phyloP scores from a whole-genome alignment of 2,113 vertebrate species.

The Philantomba maxwellii region DNA sequence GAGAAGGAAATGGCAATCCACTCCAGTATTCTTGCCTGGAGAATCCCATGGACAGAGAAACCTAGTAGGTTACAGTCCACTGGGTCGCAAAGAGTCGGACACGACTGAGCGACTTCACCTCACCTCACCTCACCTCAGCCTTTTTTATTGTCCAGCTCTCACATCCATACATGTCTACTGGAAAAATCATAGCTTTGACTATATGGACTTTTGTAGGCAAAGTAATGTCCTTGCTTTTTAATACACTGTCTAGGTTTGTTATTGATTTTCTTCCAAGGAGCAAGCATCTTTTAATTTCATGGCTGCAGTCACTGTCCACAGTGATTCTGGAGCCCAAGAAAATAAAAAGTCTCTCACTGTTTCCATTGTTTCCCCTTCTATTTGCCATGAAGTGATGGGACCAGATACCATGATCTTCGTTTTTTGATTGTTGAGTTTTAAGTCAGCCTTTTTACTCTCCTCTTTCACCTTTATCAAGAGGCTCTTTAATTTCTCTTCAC shows the following conservation, averaged over 20 bases:
- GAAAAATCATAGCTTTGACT: background rate
- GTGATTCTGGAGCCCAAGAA: background rate
- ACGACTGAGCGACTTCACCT: no score
- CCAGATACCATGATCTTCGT: fast-evolving
- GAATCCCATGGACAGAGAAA: no score
- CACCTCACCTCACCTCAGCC: no score
- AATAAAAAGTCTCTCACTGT: background rate
- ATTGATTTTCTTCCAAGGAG: background rate
- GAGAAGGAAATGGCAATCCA: no score
- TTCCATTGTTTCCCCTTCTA: background rate
- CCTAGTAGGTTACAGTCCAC: no score
- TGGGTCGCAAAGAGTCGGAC: no score
- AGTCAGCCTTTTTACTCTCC: background rate
- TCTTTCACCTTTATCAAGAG: background rate
- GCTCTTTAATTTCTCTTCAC: background rate
- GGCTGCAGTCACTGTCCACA: background rate
- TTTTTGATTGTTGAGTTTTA: background rate
- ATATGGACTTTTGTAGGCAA: background rate
- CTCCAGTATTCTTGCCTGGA: no score
- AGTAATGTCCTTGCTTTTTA: background rate
- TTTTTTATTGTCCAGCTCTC: background rate
- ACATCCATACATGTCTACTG: background rate
- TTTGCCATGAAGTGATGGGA: background rate
- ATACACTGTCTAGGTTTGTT: background rate
- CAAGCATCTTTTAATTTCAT: background rate